Evolutionary conservation across 1,140 invertebrate species (phyloP), one percentile per base, ranked within the genome.

Genomic region (Nylanderia fulva): DNA sequence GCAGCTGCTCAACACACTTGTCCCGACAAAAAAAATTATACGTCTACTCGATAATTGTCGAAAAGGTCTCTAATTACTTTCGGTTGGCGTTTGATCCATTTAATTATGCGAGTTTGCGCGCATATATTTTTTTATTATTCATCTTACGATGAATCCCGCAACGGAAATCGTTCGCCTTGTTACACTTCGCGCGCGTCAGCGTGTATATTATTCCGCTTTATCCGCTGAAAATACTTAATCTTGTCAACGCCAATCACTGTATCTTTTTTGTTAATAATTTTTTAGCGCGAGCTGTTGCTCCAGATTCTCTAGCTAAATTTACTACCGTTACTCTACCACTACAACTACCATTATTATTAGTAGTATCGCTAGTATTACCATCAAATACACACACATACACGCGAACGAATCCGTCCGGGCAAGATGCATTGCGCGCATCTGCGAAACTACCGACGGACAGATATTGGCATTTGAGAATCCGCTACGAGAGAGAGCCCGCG

Each of bases 391-490:
- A 71, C 33, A 42, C 24, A 24, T 5, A 71, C 33, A 42, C 24
- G 24, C 24, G 21, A 42, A 82, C n/a, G 27, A 68, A 60, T 82
- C 39, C 77, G 24, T 68, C 29, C 77, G 13, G 66, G 18, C 66
- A 72, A 82, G 77, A 82, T 82, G 54, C 52, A 72, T 72, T 11
- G 77, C 76, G 76, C 76, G 45, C 66, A 82, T 54, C 77, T 82
- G 66, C 77, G 77, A 82, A 82, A 58, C 66, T 82, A 82, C 36
- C 66, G 66, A 82, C 77, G 69, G 77, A 82, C 77, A 72, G 66
- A 72, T 82, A 82, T 82, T 60, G 77, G 66, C 77, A 82, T 72
- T 71, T 72, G 77, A 82, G 66, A 82, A 82, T 82, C 66, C 27
- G 48, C 29, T 13, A 33, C 33, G 29, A 24, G 66, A 39, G 66